Evolutionary conservation across 1,140 invertebrate species (phyloP).

Genomic region (Monochamus saltuarius): DNA sequence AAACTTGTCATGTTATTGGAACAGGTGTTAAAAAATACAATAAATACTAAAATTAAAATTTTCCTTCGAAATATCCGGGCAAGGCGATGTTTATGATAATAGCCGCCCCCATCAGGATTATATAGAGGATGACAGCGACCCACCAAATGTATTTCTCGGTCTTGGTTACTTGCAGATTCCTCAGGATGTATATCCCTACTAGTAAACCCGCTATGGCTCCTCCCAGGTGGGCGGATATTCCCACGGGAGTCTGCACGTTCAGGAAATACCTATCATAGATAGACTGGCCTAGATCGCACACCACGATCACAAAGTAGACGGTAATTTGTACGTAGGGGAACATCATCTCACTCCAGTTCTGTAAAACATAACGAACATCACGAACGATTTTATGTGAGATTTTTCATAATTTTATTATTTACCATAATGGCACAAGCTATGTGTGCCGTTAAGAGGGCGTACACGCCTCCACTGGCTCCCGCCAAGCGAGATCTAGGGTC

Average conservation of each 20-base stretch:
- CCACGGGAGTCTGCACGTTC: constrained; percentile 64
- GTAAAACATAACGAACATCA: constrained; percentile 35
- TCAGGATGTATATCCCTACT: constrained; percentile 86
- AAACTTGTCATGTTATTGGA: no score
- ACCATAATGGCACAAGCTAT: constrained; percentile 92
- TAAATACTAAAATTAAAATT: no score
- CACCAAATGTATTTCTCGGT: constrained; percentile 87
- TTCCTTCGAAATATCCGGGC: no score
- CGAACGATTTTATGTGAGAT: not conserved
- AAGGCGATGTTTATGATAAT: constrained; percentile 17
- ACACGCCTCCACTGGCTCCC: constrained; percentile 95
- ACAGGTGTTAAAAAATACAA: no score
- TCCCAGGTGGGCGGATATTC: constrained; percentile 86
- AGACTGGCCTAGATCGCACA: constrained; percentile 68
- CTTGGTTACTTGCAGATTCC: constrained; percentile 82
- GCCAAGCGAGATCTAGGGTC: constrained; percentile 86
- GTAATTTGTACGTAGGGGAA: constrained; percentile 78
- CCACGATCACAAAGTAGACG: constrained; percentile 71
- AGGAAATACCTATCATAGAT: constrained; percentile 75
- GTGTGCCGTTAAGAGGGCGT: constrained; percentile 92
- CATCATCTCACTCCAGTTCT: constrained; percentile 93
- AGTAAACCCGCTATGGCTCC: constrained; percentile 80
- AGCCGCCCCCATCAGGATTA: constrained; percentile 69
- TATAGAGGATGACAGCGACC: constrained; percentile 73
- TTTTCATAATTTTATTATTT: constrained; percentile 35